Evolutionary conservation across 30 jellyfish, hydroid and myxozoan species (phyloP).

Genomic region (Hydra vulgaris): DNA sequence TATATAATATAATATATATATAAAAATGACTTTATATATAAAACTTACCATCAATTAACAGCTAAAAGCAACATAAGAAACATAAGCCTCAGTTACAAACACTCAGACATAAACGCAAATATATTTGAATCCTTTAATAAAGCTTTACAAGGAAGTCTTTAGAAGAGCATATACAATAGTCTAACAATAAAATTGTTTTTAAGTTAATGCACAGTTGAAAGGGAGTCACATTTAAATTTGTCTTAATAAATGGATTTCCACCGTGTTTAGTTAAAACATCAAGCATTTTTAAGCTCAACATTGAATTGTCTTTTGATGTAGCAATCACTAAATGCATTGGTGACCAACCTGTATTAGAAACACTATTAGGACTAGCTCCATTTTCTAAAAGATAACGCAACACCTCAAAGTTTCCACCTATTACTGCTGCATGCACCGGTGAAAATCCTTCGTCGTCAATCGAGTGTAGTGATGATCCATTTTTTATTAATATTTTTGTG

Average conservation of each 20-base stretch:
- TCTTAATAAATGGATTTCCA: conserved; percentile 4
- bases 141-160: background rate
- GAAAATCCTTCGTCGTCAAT: background rate
- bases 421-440: conserved; percentile 1
- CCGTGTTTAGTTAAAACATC: conserved; percentile 9
- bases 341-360: conserved; percentile 5
- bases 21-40: too few relatives aligned
- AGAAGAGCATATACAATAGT: conserved; percentile 7
- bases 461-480: background rate
- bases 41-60: too few relatives aligned
- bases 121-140: background rate
- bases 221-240: conserved; percentile 4
- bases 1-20: too few relatives aligned
- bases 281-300: background rate
- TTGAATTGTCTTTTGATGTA: background rate
- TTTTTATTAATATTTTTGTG: background rate
- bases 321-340: conserved; percentile 1
- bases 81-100: too few relatives aligned
- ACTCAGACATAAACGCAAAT: background rate
- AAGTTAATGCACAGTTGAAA: conserved; percentile 9
- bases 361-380: background rate
- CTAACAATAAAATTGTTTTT: background rate
- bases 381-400: background rate
- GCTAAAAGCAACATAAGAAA: too few relatives aligned
- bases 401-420: background rate